A percentile compares a stretch with the other conserved stretches of the same genome.
These are phyloP conservation scores for Pilophorus perplexus DNA, from an alignment of 2,888 invertebrate genomes.

Conservation along the genomic window DNA sequence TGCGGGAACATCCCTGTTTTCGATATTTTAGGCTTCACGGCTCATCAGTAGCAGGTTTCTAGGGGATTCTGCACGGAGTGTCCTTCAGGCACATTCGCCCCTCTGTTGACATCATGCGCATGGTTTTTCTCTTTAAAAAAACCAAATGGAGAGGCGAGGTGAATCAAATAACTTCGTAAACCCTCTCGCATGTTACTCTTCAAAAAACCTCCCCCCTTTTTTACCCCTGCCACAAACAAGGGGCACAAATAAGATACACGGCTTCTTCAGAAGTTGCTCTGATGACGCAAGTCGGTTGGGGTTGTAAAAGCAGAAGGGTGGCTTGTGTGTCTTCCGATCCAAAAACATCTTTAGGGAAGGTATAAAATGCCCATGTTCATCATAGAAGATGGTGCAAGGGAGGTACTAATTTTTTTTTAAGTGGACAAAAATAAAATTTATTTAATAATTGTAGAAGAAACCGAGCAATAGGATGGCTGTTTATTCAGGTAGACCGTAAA, in stretches of 20 bases:
- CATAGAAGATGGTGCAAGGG: too few relatives aligned
- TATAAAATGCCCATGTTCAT: too few relatives aligned
- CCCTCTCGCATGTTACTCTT: neutral
- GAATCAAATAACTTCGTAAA: conserved; percentile 23
- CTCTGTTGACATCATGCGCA: conserved; percentile 26
- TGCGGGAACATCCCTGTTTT: too few relatives aligned
- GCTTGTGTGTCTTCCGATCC: too few relatives aligned
- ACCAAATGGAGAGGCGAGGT: conserved; percentile 30
- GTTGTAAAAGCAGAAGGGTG: too few relatives aligned
- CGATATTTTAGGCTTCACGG: conserved; percentile 19
- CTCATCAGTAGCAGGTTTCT: neutral
- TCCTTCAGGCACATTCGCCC: neutral
- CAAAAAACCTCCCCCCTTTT: neutral
- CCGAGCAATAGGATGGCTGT: too few relatives aligned
- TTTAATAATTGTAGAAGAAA: too few relatives aligned
- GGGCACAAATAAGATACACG: conserved; percentile 33
- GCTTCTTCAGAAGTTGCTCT: conserved; percentile 29
- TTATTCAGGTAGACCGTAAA: too few relatives aligned
- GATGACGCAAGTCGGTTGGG: too few relatives aligned
- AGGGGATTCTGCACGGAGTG: neutral
- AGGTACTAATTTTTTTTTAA: too few relatives aligned
- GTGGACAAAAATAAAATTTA: too few relatives aligned
- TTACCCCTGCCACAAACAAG: conserved; percentile 31
- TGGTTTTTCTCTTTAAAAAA: conserved; percentile 5
- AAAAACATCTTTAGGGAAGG: too few relatives aligned